These are phyloP conservation scores for Neolamprologus sp. DNA, from an alignment of 2,113 vertebrate genomes.

Conservation along the genomic window DNA sequence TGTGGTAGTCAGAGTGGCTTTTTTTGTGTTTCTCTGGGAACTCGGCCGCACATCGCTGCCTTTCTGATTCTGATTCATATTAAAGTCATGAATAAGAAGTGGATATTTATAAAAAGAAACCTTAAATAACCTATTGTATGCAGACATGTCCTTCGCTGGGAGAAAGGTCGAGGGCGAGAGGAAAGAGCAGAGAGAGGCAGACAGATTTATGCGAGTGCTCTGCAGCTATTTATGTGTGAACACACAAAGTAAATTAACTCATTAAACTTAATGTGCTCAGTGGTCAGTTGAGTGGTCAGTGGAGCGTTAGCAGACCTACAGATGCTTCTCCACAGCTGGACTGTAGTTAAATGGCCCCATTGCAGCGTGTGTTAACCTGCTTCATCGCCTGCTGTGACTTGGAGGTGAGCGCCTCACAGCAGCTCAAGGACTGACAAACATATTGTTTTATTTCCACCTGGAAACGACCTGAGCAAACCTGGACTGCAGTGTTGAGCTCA, in stretches of 20 bases:
- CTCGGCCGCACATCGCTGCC: not conserved
- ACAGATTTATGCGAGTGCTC: not conserved
- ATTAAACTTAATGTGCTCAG: slow-evolving; percentile 49
- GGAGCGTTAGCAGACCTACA: slow-evolving; percentile 16
- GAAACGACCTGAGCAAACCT: not conserved
- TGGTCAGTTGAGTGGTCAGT: slow-evolving; percentile 37
- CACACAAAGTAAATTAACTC: slow-evolving; percentile 39
- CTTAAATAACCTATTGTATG: not conserved
- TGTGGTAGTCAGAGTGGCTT: not conserved
- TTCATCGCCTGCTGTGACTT: not conserved
- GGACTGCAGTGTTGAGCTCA: not conserved
- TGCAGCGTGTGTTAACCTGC: not conserved
- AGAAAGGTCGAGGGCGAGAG: not conserved
- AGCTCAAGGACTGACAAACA: not conserved
- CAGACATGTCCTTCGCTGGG: not conserved
- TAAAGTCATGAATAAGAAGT: not conserved
- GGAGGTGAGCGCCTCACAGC: not conserved
- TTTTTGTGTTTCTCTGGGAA: not conserved
- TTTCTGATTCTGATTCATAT: not conserved
- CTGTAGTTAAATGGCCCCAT: slow-evolving; percentile 15
- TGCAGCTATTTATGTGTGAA: slow-evolving; percentile 23
- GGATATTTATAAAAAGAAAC: not conserved
- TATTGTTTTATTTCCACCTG: not conserved
- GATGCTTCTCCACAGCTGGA: not conserved
- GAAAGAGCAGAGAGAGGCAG: not conserved